A percentile compares a stretch with the other conserved stretches of the same genome.
Evolutionary conservation across 2,113 vertebrate genomes (phyloP).

Genomic region (Petrocephalus zakoni): DNA sequence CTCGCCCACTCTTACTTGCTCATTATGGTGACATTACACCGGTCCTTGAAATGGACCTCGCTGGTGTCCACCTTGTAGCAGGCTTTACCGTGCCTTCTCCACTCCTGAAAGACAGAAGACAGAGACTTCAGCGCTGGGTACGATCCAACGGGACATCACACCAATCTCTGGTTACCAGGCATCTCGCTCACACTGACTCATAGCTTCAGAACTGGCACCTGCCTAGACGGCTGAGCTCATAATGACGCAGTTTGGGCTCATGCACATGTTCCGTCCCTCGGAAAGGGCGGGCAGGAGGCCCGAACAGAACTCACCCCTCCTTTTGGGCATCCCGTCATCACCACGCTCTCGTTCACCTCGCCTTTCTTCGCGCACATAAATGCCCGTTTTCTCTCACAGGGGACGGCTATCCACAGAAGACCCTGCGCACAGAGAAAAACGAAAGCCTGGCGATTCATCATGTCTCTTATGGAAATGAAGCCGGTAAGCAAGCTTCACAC

Average conservation of each 20-base stretch:
- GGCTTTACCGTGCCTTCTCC: constrained; percentile 77
- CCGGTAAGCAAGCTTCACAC: neutral
- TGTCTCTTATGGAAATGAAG: neutral
- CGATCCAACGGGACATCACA: neutral
- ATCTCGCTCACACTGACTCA: neutral
- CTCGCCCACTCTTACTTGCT: constrained; percentile 63
- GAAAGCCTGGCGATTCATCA: neutral
- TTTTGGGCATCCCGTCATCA: constrained; percentile 57
- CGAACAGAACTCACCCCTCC: constrained; percentile 60
- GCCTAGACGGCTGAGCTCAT: neutral
- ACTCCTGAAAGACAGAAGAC: constrained; percentile 60
- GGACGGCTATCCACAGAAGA: constrained; percentile 71
- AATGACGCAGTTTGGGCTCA: neutral
- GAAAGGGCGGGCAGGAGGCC: neutral
- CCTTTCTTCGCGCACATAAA: constrained; percentile 83
- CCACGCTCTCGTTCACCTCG: constrained; percentile 53
- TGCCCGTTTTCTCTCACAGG: constrained; percentile 62
- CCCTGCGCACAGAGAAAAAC: constrained; percentile 52
- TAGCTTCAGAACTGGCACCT: neutral
- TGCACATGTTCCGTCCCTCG: neutral
- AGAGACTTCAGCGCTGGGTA: neutral
- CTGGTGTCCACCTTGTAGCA: constrained; percentile 73
- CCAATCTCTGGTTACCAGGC: neutral
- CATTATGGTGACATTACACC: constrained; percentile 77
- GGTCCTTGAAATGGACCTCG: constrained; percentile 69